Base-by-base conservation (phyloP, 2,888 invertebrate species). In the Plagodis dolabraria region DNA sequence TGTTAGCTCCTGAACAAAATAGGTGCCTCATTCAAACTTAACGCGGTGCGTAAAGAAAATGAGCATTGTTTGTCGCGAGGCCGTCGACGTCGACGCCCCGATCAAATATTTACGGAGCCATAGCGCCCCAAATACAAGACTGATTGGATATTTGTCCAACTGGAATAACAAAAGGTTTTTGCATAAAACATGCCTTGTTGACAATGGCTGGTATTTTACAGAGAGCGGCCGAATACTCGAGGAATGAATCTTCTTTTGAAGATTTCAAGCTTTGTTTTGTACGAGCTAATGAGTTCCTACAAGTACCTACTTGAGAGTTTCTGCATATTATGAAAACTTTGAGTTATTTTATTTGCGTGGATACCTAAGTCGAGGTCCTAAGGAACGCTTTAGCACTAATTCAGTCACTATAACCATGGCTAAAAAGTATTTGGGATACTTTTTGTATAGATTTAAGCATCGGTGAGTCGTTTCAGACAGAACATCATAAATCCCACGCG, bases 61-160 rank as follows among this genome's bases (percentile, higher is more conserved):
- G 51, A 57, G 40, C 49, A 36, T 12, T 48, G 56, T 52, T 61
- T 61, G 70, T 72, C 70, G 60, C 66, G 57, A 65, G 60, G 61
- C 65, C 68, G 65, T 61, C 61, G 51, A 22, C 22, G 22, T 22
- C 10, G 8, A 10, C 40, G 8, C 40, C 10, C 69, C 68, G 69
- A 70, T 72, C 75, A 76, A 80, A 82, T 78, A 78, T 79, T 80
- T 74, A 76, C 73, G 67, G 62, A 72, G 65, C 69, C 60, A 63
- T 70, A 57, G 64, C 60, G 65, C 53, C 65, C 68, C 66, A 68
- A 73, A 77, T 74, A 75, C 69, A 52, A 60, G 65, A 53, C 64
- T 71, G 72, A 74, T 75, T 76, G 72, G 67, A 70, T 70, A 72
- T 76, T 78, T 76, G 74, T 70, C 59, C 66, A 70, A 64, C 58